Conservation (phyloP, 2,888 invertebrate species). For the Cyaniris semiargus region DNA sequence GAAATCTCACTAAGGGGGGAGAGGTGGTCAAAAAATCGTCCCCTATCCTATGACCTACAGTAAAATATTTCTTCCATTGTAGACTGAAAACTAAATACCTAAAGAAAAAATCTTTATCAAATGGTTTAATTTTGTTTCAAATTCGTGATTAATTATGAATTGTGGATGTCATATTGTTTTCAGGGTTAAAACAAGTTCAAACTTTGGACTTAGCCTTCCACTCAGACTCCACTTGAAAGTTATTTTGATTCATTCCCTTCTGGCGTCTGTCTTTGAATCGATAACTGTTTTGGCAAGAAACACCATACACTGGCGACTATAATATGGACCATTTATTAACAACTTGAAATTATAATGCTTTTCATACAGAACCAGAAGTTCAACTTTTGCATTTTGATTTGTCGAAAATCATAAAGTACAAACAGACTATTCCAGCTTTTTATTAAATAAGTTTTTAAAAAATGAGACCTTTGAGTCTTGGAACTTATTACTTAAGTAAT, state of each 20-base stretch:
- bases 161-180: background rate
- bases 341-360: background rate
- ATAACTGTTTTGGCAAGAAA: conserved; percentile 28
- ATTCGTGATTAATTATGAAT: background rate
- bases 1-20: too few species aligned
- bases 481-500: background rate
- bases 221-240: conserved; percentile 10
- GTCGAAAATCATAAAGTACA: background rate
- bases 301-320: conserved; percentile 10
- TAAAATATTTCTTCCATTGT: too few species aligned
- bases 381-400: background rate
- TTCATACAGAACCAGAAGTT: background rate
- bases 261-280: conserved; percentile 26
- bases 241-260: conserved; percentile 1
- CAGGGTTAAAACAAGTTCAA: background rate
- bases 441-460: background rate
- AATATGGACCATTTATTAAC: background rate
- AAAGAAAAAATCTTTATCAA: background rate
- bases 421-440: background rate
- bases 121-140: background rate
- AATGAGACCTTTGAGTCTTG: background rate
- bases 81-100: too few species aligned
- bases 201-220: background rate
- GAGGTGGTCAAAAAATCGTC: too few species aligned
- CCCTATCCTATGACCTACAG: too few species aligned